These are phyloP conservation scores for Cygnus atratus DNA, from an alignment of 2,113 vertebrate species.

Conservation along the genomic window DNA sequence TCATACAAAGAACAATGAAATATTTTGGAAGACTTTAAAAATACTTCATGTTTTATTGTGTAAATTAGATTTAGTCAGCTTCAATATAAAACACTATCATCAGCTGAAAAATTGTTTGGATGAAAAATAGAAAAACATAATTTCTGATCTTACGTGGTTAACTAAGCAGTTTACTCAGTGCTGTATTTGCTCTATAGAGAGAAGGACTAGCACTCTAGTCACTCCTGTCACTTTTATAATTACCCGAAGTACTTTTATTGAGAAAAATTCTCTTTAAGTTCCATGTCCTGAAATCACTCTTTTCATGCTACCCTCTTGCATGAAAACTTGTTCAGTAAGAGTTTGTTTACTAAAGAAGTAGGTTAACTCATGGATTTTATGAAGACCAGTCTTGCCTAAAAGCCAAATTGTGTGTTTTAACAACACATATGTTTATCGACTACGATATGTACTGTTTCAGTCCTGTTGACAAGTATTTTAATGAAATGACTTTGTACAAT, in stretches of 20 bases:
- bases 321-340: accelerated
- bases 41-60: not conserved
- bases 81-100: not conserved
- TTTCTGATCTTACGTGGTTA: not conserved
- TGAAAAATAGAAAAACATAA: not conserved
- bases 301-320: not conserved
- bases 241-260: not conserved
- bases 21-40: not conserved
- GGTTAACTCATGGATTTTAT: not conserved
- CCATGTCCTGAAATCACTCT: not conserved
- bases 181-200: not conserved
- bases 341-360: not conserved
- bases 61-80: not conserved
- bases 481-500: not conserved
- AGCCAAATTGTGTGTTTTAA: not conserved
- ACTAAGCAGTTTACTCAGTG: not conserved
- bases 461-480: not conserved
- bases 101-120: not conserved
- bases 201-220: not conserved
- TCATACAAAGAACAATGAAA: not conserved
- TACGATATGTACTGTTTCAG: not conserved
- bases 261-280: not conserved
- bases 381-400: not conserved
- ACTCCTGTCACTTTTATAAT: not conserved
- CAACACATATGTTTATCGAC: not conserved